Evolutionary conservation across 2,113 vertebrate species (phyloP).

Genomic region (Ageneiosus marmoratus): DNA sequence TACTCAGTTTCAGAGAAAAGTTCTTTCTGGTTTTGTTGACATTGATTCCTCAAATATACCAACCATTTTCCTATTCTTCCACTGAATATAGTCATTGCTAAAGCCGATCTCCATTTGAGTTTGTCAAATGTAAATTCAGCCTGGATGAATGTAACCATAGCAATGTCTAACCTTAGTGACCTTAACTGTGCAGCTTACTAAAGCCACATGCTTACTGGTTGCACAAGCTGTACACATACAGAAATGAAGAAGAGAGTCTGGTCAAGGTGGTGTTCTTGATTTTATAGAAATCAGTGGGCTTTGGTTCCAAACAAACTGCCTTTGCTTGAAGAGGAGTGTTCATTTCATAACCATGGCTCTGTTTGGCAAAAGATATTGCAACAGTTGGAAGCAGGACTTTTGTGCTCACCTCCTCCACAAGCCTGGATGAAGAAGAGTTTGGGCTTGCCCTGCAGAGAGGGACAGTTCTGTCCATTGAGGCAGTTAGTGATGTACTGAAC

Average conservation of each 20-base stretch:
- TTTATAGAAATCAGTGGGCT: not conserved
- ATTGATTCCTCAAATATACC: not conserved
- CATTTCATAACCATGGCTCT: not conserved
- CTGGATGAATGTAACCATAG: not conserved
- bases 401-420: conserved; percentile 86
- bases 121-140: not conserved
- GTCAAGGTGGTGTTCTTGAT: not conserved
- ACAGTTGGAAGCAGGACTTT: not conserved
- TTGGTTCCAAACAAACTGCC: not conserved
- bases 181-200: not conserved
- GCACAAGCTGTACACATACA: not conserved
- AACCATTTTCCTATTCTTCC: not conserved
- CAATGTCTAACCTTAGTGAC: not conserved
- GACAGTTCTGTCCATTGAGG: conserved; percentile 85
- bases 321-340: not conserved
- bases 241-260: not conserved
- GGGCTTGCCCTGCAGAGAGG: conserved; percentile 87
- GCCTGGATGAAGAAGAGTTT: conserved; percentile 98
- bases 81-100: not conserved
- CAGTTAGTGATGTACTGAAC: conserved; percentile 85
- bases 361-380: not conserved
- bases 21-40: not conserved
- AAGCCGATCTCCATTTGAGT: not conserved
- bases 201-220: not conserved
- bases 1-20: not conserved